A percentile compares a stretch with the other conserved stretches of the same genome.
These are phyloP conservation scores for Phlogophora meticulosa DNA, from an alignment of 2,888 invertebrate genomes.

Conservation along the genomic window DNA sequence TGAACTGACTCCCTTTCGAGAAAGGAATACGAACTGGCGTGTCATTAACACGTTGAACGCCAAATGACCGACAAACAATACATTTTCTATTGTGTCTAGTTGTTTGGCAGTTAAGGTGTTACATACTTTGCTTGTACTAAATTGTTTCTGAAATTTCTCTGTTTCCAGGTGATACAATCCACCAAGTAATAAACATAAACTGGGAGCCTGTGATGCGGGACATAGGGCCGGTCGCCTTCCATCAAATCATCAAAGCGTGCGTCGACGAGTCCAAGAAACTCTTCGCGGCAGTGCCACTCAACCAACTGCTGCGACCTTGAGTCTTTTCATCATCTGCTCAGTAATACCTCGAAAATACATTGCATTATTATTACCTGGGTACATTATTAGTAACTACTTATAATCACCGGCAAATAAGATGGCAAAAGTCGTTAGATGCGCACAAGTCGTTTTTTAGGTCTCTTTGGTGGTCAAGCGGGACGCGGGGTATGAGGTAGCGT, in stretches of 20 bases:
- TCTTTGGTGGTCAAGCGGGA: no score
- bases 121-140: no score
- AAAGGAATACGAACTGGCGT: no score
- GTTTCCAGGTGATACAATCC: slow-evolving; percentile 81
- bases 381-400: background rate
- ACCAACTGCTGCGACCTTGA: slow-evolving; percentile 77
- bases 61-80: no score
- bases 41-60: no score
- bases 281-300: slow-evolving; percentile 82
- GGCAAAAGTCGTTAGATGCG: no score
- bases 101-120: no score
- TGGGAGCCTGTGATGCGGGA: slow-evolving; percentile 89
- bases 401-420: no score
- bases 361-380: background rate
- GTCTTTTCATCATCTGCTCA: slow-evolving; percentile 4
- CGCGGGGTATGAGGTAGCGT: no score
- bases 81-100: no score
- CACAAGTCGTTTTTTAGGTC: no score
- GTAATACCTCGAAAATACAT: slow-evolving; percentile 17
- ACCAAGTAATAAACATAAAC: slow-evolving; percentile 85
- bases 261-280: slow-evolving; percentile 86
- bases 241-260: slow-evolving; percentile 86
- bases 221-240: slow-evolving; percentile 86
- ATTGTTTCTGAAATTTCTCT: background rate
- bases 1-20: no score